These are phyloP conservation scores for Apoda limacodes DNA, from an alignment of 2,888 invertebrate species.

Conservation along the genomic window DNA sequence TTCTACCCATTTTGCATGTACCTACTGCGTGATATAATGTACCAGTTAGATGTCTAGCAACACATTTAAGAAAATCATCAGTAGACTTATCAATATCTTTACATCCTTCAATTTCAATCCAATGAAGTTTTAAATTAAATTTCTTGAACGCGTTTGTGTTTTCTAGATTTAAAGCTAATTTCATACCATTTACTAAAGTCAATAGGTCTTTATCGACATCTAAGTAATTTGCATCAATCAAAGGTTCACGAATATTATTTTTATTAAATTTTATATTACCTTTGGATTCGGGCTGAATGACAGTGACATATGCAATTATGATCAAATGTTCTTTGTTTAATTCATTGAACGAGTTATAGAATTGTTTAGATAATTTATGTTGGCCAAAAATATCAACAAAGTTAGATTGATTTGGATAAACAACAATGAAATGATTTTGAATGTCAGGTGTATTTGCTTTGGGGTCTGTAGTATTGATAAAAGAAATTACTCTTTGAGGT, in stretches of 20 bases:
- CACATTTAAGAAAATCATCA: conserved; percentile 39
- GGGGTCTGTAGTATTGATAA: conserved; percentile 10
- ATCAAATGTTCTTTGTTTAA: conserved; percentile 15
- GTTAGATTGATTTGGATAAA: conserved; percentile 5
- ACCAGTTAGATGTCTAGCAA: conserved; percentile 29
- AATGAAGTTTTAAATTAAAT: conserved; percentile 27
- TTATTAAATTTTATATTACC: conserved; percentile 54
- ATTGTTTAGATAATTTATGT: conserved; percentile 9
- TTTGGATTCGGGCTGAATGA: conserved; percentile 32
- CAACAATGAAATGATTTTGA: conserved; percentile 11
- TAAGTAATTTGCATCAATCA: conserved; percentile 66
- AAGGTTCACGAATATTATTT: conserved; percentile 42
- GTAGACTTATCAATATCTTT: conserved; percentile 22
- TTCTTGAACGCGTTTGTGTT: conserved; percentile 31
- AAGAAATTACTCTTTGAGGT: conserved; percentile 11
- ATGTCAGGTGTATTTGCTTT: conserved; percentile 10
- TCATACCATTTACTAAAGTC: conserved; percentile 26
- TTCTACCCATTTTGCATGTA: conserved; percentile 65
- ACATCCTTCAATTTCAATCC: conserved; percentile 31
- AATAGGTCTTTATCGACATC: conserved; percentile 46
- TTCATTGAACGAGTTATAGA: conserved; percentile 11
- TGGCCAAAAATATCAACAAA: conserved; percentile 6
- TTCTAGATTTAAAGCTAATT: conserved; percentile 26
- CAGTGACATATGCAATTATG: conserved; percentile 16
- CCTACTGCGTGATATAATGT: conserved; percentile 65